phyloP scores from a whole-genome alignment of 1,140 invertebrate genomes.

The Zaprionus africanus region DNA sequence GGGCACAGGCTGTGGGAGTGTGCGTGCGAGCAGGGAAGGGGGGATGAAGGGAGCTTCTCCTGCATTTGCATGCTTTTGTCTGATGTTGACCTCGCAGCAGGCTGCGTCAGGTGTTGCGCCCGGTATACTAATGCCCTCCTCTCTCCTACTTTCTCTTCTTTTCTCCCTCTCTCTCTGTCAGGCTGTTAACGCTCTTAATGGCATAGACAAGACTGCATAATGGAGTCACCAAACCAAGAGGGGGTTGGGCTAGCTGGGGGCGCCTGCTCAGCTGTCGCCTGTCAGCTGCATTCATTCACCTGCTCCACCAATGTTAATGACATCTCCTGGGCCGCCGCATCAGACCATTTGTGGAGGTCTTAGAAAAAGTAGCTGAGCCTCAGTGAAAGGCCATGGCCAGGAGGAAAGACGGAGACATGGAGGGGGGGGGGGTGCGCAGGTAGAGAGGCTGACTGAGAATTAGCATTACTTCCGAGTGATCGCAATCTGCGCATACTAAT shows the following conservation, averaged over 20 bases:
- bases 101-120: slow-evolving; percentile 73
- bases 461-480: slow-evolving; percentile 84
- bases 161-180: not conserved
- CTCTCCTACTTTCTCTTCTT: too few relatives aligned
- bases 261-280: slow-evolving; percentile 50
- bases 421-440: not conserved
- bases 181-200: slow-evolving; percentile 76
- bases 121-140: slow-evolving; percentile 69
- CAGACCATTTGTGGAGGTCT: slow-evolving; percentile 57
- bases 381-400: slow-evolving; percentile 41
- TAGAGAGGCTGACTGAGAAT: slow-evolving; percentile 40
- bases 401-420: not conserved
- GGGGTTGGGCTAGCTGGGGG: not conserved
- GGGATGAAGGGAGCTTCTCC: not conserved
- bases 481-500: slow-evolving; percentile 84
- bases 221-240: slow-evolving; percentile 52
- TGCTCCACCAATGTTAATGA: slow-evolving; percentile 73
- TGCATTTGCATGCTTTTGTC: slow-evolving; percentile 79
- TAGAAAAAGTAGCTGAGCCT: slow-evolving; percentile 62
- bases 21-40: not conserved
- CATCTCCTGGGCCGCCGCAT: slow-evolving; percentile 76
- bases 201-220: slow-evolving; percentile 76
- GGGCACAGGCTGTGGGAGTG: slow-evolving; percentile 5
- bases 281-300: slow-evolving; percentile 80
- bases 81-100: slow-evolving; percentile 71